Evolutionary conservation across 1,140 invertebrate species (phyloP).

Genomic region (Aphidius gifuensis): DNA sequence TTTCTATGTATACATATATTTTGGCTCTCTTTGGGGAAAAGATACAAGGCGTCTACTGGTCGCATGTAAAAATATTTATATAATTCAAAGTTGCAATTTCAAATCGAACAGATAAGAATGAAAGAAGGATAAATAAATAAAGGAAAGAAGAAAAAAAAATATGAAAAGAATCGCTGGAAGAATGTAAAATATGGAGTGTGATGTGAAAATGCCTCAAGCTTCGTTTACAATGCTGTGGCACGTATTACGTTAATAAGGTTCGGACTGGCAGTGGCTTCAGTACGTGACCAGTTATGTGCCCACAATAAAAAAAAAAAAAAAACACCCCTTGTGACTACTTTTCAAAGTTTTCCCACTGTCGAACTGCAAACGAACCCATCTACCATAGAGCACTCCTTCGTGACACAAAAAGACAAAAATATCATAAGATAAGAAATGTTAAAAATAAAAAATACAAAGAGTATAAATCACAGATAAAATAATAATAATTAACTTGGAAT

Average conservation of each 20-base stretch:
- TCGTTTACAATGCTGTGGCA: conserved; percentile 24
- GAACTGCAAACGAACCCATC: conserved; percentile 12
- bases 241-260: conserved; percentile 28
- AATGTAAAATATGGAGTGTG: conserved; percentile 1
- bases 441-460: too few relatives aligned
- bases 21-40: not conserved
- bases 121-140: conserved; percentile 9
- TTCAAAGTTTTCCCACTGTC: conserved; percentile 16
- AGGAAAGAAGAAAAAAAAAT: conserved; percentile 1
- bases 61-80: conserved; percentile 3
- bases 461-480: too few relatives aligned
- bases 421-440: not conserved
- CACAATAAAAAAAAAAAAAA: too few relatives aligned
- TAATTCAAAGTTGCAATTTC: not conserved
- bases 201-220: conserved; percentile 19
- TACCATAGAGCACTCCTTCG: too few relatives aligned
- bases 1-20: not conserved
- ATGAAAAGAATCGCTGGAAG: conserved; percentile 17
- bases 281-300: conserved; percentile 20
- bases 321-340: conserved; percentile 10
- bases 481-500: too few relatives aligned
- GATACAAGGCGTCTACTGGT: conserved; percentile 18
- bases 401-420: too few relatives aligned
- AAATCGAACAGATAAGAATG: not conserved
- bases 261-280: conserved; percentile 19